phyloP scores from a whole-genome alignment of 2,797 vertebrate species.

The Rhabdophis nuchalis region DNA sequence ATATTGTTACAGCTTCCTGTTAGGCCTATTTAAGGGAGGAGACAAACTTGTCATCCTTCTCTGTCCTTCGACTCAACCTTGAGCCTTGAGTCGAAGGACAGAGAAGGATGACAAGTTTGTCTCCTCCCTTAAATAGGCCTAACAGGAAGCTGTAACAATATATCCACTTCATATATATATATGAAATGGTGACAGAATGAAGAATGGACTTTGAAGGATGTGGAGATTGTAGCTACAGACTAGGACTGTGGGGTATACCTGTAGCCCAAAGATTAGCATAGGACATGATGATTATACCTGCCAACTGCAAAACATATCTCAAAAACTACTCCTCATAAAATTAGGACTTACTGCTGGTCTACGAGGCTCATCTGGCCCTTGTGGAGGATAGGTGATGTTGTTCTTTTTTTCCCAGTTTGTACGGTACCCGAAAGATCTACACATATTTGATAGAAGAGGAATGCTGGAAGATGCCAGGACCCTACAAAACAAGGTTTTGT shows the following conservation, averaged over 20 bases:
- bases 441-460: slow-evolving; percentile 72
- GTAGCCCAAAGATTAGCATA: neutral
- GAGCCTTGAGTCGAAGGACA: too few species aligned
- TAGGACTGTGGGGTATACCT: neutral
- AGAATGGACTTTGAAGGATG: neutral
- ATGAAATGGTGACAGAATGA: neutral
- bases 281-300: neutral
- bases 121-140: too few species aligned
- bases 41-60: too few species aligned
- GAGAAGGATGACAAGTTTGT: too few species aligned
- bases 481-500: slow-evolving; percentile 59
- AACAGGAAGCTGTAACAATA: too few species aligned
- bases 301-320: neutral
- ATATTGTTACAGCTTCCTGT: too few species aligned
- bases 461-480: slow-evolving; percentile 43
- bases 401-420: slow-evolving; percentile 88
- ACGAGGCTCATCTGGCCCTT: slow-evolving; percentile 80
- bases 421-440: slow-evolving; percentile 58
- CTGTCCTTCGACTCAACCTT: too few species aligned
- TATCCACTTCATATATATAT: neutral
- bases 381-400: slow-evolving; percentile 80
- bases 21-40: too few species aligned
- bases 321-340: neutral
- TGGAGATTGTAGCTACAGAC: neutral
- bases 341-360: slow-evolving; percentile 85